These are phyloP conservation scores for Pristionchus maxplancki DNA, from an alignment of 2,888 invertebrate genomes.

Conservation along the genomic window DNA sequence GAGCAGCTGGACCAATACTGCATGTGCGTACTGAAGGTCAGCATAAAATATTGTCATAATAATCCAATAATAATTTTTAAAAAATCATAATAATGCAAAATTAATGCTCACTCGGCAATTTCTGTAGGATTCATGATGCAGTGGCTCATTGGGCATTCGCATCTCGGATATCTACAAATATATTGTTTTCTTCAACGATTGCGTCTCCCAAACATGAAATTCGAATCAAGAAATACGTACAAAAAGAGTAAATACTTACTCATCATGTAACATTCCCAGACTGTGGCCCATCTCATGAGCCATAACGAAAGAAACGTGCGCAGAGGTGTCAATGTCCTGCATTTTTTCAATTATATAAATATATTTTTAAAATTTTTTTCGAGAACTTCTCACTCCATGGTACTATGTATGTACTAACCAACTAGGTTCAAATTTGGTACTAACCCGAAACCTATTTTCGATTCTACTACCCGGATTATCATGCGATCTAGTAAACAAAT, in stretches of 20 bases:
- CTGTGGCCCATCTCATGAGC: conserved; percentile 99
- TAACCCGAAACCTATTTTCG: too few species aligned
- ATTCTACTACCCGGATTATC: too few species aligned
- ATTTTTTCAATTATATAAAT: too few species aligned
- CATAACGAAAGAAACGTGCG: conserved; percentile 85
- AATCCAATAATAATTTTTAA: neutral
- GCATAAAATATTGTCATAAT: neutral
- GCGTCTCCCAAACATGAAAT: neutral
- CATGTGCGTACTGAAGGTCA: neutral
- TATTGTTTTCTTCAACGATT: conserved; percentile 77
- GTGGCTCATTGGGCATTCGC: neutral
- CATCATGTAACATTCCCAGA: conserved; percentile 97
- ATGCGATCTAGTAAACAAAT: too few species aligned
- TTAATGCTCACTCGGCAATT: neutral
- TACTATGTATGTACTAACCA: too few species aligned
- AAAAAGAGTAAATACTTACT: conserved; percentile 79
- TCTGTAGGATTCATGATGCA: neutral
- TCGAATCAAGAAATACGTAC: too few species aligned
- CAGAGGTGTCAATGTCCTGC: neutral
- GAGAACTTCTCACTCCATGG: too few species aligned
- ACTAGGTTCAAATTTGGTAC: too few species aligned
- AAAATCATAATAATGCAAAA: neutral
- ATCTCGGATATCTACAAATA: conserved; percentile 81
- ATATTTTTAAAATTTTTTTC: too few species aligned
- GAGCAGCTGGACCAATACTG: conserved; percentile 12